phyloP scores from a whole-genome alignment of 2,888 invertebrate genomes.

The Camponotus fellah region DNA sequence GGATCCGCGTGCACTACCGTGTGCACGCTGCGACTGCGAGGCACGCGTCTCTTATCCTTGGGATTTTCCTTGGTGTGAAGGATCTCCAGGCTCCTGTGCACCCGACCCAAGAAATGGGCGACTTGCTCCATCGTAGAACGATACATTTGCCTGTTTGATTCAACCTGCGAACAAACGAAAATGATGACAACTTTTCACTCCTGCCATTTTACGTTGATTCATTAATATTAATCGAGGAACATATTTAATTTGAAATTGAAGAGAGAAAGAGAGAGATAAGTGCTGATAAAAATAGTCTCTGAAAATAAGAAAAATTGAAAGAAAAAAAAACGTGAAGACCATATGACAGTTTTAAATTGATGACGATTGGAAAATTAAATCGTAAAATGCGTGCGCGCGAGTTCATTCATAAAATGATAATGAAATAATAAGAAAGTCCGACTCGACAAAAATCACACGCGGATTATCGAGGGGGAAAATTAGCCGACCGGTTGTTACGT shows the following conservation, averaged over 20 bases:
- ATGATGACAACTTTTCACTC: not conserved
- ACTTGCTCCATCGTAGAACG: constrained; percentile 91
- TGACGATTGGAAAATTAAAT: not conserved
- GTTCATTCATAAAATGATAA: constrained; percentile 31
- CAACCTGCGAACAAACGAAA: constrained; percentile 87
- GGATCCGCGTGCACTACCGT: constrained; percentile 81
- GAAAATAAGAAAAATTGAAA: not conserved
- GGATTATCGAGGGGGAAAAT: constrained; percentile 41
- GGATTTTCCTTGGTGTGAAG: constrained; percentile 83
- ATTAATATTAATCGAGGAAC: not conserved
- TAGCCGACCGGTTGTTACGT: constrained; percentile 48
- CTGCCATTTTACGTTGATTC: not conserved
- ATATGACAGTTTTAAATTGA: not conserved
- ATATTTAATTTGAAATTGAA: not conserved
- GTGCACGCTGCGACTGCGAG: constrained; percentile 87
- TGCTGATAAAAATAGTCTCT: not conserved
- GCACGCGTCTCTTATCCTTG: constrained; percentile 84
- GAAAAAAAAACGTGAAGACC: no score
- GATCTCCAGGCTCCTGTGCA: constrained; percentile 89
- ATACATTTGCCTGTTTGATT: constrained; percentile 91
- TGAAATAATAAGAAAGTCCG: not conserved
- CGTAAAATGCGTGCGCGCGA: not conserved
- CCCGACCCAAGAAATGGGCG: constrained; percentile 90
- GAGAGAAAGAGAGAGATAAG: no score
- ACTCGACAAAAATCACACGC: constrained; percentile 19